Percentiles rank a stretch among this genome's conserved stretches.
Conservation (phyloP, 2,113 vertebrate genomes). For the Crypturellus undulatus region DNA sequence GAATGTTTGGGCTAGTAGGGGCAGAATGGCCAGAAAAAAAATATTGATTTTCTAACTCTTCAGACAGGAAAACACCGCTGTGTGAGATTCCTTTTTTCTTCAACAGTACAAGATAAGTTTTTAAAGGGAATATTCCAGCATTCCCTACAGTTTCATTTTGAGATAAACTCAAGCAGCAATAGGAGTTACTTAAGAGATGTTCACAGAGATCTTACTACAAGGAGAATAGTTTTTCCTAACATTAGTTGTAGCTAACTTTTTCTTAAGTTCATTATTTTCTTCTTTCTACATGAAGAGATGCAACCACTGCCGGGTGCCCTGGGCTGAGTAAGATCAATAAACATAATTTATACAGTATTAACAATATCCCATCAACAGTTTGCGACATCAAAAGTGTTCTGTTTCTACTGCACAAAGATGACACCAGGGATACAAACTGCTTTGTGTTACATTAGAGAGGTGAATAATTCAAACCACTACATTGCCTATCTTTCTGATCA, state of each 20-base stretch:
- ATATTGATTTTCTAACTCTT: conserved; percentile 11
- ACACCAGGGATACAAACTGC: conserved; percentile 35
- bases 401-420: conserved; percentile 31
- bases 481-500: conserved; percentile 38
- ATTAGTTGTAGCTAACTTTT: neutral
- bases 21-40: neutral
- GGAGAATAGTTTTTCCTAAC: conserved; percentile 7
- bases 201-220: neutral
- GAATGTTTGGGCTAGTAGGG: neutral
- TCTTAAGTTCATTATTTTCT: conserved; percentile 30
- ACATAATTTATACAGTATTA: conserved; percentile 40
- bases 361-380: conserved; percentile 45
- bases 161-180: neutral
- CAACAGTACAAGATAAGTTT: neutral
- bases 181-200: neutral
- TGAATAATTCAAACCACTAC: conserved; percentile 56
- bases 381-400: conserved; percentile 47
- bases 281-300: conserved; percentile 10
- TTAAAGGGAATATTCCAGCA: conserved; percentile 2
- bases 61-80: neutral
- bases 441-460: conserved; percentile 42
- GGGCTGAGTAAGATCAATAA: conserved; percentile 36
- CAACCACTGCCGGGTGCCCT: neutral
- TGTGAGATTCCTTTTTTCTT: neutral
- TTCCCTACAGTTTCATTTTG: neutral